Conservation (phyloP, 2,888 invertebrate genomes). For the Pardosa pseudoannulata region DNA sequence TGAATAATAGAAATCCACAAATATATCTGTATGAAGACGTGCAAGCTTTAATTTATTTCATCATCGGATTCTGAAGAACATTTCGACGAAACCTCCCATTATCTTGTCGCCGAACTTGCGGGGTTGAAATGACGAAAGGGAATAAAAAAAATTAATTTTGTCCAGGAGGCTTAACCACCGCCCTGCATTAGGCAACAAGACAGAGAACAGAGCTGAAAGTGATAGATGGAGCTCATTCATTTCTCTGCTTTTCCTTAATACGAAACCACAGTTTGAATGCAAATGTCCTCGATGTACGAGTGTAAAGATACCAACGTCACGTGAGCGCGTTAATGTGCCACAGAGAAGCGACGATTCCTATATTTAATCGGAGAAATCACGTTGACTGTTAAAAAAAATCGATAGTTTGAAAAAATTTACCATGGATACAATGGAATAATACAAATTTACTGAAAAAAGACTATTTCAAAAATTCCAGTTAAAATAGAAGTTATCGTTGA, state of each 20-base stretch:
- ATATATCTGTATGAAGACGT: not conserved
- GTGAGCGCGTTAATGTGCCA: no score
- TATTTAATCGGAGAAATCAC: no score
- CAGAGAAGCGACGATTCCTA: no score
- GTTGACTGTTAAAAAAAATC: no score
- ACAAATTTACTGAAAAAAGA: no score
- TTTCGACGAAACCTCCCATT: slow-evolving; percentile 13
- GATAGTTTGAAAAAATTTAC: no score
- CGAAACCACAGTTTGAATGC: not conserved
- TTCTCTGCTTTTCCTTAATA: not conserved
- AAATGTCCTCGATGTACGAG: no score
- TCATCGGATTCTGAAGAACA: not conserved
- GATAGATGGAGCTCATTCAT: not conserved
- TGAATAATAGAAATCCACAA: not conserved
- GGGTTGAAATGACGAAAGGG: slow-evolving; percentile 8
- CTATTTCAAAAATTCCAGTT: no score
- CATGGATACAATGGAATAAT: no score
- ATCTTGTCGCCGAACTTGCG: slow-evolving; percentile 24
- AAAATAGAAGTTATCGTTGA: no score
- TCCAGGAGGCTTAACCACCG: slow-evolving; percentile 7
- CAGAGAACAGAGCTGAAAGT: not conserved
- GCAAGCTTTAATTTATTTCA: not conserved
- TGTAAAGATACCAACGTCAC: no score
- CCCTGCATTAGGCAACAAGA: slow-evolving; percentile 28
- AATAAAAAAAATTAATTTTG: slow-evolving; percentile 22